Evolutionary conservation across 2,888 invertebrate species (phyloP).

Genomic region (Cerastis leucographa): DNA sequence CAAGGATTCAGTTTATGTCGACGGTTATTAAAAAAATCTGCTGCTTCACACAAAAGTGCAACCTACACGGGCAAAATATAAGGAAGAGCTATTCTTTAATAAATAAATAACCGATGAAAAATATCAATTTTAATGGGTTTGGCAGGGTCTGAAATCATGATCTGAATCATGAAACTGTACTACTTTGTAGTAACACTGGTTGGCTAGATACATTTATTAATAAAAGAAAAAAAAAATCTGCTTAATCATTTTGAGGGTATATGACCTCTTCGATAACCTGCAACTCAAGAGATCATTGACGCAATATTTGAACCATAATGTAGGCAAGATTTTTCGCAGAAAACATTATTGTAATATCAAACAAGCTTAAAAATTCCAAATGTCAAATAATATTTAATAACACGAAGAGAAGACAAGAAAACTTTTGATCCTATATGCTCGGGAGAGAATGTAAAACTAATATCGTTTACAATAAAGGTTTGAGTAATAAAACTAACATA

Average conservation of each 20-base stretch:
- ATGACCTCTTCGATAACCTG: slow-evolving; percentile 8
- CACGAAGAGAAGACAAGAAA: not conserved
- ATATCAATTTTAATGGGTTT: no score
- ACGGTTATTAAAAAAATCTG: not conserved
- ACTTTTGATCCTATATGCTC: slow-evolving; percentile 29
- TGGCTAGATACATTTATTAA: no score
- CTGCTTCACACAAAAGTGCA: no score
- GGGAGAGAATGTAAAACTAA: slow-evolving; percentile 24
- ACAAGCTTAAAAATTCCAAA: not conserved
- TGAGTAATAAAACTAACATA: slow-evolving; percentile 25
- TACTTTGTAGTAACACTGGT: no score
- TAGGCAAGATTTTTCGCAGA: not conserved
- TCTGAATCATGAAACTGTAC: no score
- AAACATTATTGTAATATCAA: not conserved
- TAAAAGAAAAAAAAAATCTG: not conserved
- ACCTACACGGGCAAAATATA: no score
- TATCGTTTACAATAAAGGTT: slow-evolving; percentile 40
- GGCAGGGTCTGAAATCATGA: no score
- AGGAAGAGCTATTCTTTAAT: no score
- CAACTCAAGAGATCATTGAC: slow-evolving; percentile 7
- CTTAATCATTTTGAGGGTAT: slow-evolving; percentile 1
- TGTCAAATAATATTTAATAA: slow-evolving; percentile 18
- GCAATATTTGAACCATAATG: not conserved
- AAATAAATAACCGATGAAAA: no score
- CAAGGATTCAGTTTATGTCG: not conserved